Percentiles rank a stretch among this genome's conserved stretches.
Conservation (phyloP, 2,113 vertebrate species). For the Psammodynastes pulverulentus region DNA sequence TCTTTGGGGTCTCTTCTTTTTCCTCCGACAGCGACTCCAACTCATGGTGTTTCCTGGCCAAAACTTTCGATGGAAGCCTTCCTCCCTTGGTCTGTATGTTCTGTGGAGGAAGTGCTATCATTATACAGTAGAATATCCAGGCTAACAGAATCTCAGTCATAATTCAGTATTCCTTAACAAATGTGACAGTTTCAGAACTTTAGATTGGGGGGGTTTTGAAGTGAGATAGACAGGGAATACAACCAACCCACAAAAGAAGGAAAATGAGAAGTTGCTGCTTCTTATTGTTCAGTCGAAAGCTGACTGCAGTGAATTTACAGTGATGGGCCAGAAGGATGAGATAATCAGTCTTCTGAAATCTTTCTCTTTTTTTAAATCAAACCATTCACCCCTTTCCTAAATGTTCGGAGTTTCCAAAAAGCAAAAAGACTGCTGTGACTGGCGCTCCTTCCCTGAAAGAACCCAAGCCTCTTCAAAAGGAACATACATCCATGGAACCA, state of each 20-base stretch:
- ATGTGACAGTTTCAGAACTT: conserved; percentile 27
- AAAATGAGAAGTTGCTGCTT: conserved; percentile 6
- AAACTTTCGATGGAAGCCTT: conserved; percentile 34
- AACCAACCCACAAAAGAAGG: background rate
- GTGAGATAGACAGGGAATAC: background rate
- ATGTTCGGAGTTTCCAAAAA: background rate
- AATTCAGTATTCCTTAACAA: conserved; percentile 17
- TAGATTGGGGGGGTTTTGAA: conserved; percentile 36
- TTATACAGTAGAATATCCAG: conserved; percentile 23
- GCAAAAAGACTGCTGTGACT: background rate
- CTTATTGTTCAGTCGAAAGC: background rate
- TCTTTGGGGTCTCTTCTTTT: background rate
- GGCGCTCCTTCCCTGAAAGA: background rate
- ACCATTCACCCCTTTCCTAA: background rate
- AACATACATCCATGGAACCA: too few relatives aligned
- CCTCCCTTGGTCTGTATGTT: conserved; percentile 17
- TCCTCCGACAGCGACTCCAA: background rate
- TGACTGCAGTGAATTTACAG: background rate
- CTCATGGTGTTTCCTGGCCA: conserved; percentile 26
- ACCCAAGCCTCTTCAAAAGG: background rate
- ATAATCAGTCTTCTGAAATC: background rate
- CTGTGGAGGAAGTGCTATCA: conserved; percentile 23
- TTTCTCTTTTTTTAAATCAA: background rate
- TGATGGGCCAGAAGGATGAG: background rate
- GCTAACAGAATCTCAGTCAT: background rate